phyloP scores from a whole-genome alignment of 1,140 invertebrate genomes.

The Drosophila littoralis region DNA sequence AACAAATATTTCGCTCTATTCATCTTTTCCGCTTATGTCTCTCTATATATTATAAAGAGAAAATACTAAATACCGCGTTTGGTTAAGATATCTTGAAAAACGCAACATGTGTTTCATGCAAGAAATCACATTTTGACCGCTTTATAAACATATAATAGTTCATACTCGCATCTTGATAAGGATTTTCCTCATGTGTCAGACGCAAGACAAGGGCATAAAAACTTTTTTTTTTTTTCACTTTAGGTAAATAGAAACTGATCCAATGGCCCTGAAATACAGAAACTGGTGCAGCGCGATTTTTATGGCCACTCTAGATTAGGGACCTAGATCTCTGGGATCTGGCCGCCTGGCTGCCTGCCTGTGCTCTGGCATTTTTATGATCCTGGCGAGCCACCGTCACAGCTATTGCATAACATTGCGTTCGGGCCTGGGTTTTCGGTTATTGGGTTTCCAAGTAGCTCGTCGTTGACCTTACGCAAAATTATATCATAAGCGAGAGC shows the following conservation, averaged over 20 bases:
- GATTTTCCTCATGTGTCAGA: no score
- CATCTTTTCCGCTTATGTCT: no score
- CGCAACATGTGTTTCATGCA: no score
- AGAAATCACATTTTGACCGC: no score
- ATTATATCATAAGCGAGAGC: slow-evolving; percentile 70
- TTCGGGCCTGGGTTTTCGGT: slow-evolving; percentile 27
- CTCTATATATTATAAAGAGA: no score
- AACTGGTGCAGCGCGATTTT: slow-evolving; percentile 61
- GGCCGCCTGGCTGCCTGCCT: slow-evolving; percentile 24
- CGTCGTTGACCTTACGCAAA: slow-evolving; percentile 59
- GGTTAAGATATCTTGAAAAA: no score
- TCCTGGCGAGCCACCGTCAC: slow-evolving; percentile 24
- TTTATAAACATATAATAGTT: no score
- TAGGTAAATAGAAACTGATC: slow-evolving; percentile 16
- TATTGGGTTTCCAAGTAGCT: slow-evolving; percentile 16
- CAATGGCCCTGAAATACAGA: slow-evolving; percentile 19
- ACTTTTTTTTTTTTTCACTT: background rate
- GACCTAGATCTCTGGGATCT: slow-evolving; percentile 37
- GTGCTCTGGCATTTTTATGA: slow-evolving; percentile 51
- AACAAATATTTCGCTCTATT: no score
- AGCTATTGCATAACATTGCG: slow-evolving; percentile 76
- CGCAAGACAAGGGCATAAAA: no score
- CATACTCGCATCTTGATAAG: no score
- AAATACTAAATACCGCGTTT: no score
- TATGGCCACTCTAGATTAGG: slow-evolving; percentile 65